Percentiles rank a stretch among this genome's conserved stretches.
Evolutionary conservation across 2,797 vertebrate species (phyloP).

Genomic region (Podarcis lilfordi): DNA sequence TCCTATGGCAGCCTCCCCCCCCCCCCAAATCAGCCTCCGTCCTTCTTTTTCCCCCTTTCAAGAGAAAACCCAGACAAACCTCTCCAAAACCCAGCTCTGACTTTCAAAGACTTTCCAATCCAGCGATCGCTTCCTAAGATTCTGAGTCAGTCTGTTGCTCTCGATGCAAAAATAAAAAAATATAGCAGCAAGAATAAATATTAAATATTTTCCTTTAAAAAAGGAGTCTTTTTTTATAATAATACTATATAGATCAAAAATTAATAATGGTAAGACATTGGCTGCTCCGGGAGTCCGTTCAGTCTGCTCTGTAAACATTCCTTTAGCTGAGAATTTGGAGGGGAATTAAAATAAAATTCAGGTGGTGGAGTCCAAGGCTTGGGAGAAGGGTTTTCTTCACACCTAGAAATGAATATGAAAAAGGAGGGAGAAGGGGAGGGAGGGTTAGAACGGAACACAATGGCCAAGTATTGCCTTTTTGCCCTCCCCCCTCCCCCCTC

Average conservation of each 20-base stretch:
- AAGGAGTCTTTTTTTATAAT: slow-evolving; percentile 36
- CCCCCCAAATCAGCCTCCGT: background rate
- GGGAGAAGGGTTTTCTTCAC: background rate
- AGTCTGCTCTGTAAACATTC: slow-evolving; percentile 41
- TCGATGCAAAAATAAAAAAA: slow-evolving; percentile 25
- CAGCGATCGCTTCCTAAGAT: background rate
- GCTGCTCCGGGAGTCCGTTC: background rate
- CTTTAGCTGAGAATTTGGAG: slow-evolving; percentile 22
- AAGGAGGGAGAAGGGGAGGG: background rate
- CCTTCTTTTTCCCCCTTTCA: background rate
- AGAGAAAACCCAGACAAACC: background rate
- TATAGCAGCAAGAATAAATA: slow-evolving; percentile 55
- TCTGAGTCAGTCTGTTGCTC: background rate
- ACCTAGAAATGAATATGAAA: slow-evolving; percentile 21
- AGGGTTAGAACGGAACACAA: background rate
- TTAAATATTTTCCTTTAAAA: slow-evolving; percentile 49
- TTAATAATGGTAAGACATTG: background rate
- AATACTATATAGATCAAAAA: slow-evolving; percentile 9
- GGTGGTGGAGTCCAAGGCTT: background rate
- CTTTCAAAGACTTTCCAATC: background rate
- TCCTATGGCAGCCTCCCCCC: background rate
- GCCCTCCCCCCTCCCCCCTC: background rate
- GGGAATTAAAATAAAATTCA: background rate
- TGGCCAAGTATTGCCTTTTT: background rate
- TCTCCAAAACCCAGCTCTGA: background rate